phyloP scores from a whole-genome alignment of 1,140 invertebrate genomes.

The Lordiphosa clarofinis region DNA sequence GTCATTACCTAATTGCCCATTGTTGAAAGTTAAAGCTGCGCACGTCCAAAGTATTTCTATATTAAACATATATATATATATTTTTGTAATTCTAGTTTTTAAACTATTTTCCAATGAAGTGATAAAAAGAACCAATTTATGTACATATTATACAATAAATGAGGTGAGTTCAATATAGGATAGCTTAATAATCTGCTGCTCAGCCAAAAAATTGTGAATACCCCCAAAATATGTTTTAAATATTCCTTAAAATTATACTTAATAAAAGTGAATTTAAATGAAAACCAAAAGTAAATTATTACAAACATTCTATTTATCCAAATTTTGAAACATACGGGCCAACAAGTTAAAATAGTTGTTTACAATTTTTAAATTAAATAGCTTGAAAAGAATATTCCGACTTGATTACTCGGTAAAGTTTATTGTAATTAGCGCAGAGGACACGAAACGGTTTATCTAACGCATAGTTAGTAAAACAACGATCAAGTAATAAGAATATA shows the following conservation, averaged over 20 bases:
- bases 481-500: too few relatives aligned
- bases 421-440: too few relatives aligned
- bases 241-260: constrained; percentile 18
- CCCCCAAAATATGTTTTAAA: constrained; percentile 14
- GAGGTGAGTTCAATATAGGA: not conserved
- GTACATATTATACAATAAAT: not conserved
- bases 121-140: constrained; percentile 31
- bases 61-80: constrained; percentile 26
- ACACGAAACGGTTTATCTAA: too few relatives aligned
- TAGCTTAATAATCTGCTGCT: not conserved
- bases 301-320: too few relatives aligned
- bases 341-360: too few relatives aligned
- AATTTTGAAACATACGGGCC: too few relatives aligned
- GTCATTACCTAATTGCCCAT: constrained; percentile 53
- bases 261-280: too few relatives aligned
- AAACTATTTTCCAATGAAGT: constrained; percentile 43
- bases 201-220: constrained; percentile 6
- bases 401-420: too few relatives aligned
- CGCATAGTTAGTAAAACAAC: too few relatives aligned
- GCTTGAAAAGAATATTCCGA: too few relatives aligned
- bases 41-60: constrained; percentile 68
- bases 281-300: too few relatives aligned
- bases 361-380: too few relatives aligned
- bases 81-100: constrained; percentile 40
- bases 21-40: constrained; percentile 43